phyloP scores from a whole-genome alignment of 1,140 invertebrate genomes.

The Eurytemora carolleeae region DNA sequence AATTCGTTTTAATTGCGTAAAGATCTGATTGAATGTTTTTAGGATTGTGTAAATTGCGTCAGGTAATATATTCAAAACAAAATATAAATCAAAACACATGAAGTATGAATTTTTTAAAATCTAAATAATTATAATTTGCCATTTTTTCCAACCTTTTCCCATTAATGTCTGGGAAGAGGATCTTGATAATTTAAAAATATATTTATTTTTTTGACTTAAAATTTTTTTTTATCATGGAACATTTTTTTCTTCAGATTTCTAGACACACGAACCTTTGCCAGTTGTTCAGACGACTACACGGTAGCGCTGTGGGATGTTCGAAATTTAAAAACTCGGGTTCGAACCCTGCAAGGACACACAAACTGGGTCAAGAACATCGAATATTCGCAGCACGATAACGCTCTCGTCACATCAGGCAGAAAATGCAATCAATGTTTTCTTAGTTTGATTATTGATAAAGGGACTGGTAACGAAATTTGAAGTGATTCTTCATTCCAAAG shows the following conservation, averaged over 20 bases:
- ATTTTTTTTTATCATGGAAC: constrained; percentile 15
- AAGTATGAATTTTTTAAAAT: too few relatives aligned
- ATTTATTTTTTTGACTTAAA: too few relatives aligned
- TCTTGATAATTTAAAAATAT: not conserved
- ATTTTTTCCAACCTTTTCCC: not conserved
- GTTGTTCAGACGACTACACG: constrained; percentile 78
- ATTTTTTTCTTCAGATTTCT: constrained; percentile 44
- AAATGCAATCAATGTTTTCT: too few relatives aligned
- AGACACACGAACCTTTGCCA: constrained; percentile 66
- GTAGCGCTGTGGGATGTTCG: constrained; percentile 77
- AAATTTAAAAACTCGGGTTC: constrained; percentile 51
- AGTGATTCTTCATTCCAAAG: too few relatives aligned
- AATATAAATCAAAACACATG: too few relatives aligned
- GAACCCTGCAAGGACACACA: constrained; percentile 59
- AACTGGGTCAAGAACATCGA: constrained; percentile 96
- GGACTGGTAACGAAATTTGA: too few relatives aligned
- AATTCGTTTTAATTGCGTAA: too few relatives aligned
- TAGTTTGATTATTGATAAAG: too few relatives aligned
- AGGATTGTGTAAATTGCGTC: not conserved
- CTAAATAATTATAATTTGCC: not conserved
- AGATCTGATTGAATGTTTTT: too few relatives aligned
- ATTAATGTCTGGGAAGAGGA: not conserved
- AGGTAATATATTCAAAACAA: too few relatives aligned
- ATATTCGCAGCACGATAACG: constrained; percentile 60
- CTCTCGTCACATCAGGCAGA: constrained; percentile 68